These are phyloP conservation scores for Manacus vitellinus DNA, from an alignment of 2,113 vertebrate species.

Conservation along the genomic window DNA sequence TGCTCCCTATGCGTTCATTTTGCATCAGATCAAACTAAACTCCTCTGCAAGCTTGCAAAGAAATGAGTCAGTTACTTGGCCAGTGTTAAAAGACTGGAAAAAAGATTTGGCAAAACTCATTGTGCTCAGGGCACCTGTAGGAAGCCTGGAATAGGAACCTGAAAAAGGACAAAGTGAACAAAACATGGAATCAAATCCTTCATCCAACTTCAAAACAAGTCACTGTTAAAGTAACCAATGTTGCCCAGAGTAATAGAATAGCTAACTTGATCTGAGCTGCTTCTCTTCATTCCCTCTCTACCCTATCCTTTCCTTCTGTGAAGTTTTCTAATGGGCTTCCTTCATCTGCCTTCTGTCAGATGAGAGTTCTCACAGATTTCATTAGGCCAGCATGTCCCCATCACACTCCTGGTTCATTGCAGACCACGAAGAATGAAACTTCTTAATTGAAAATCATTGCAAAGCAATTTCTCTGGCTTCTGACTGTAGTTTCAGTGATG, in stretches of 20 bases:
- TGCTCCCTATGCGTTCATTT: background rate
- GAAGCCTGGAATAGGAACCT: background rate
- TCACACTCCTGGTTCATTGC: background rate
- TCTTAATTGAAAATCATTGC: background rate
- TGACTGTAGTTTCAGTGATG: background rate
- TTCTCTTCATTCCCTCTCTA: background rate
- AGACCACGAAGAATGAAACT: background rate
- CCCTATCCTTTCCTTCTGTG: background rate
- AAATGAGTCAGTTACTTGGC: constrained; percentile 15
- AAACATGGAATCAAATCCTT: background rate
- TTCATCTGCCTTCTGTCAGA: background rate
- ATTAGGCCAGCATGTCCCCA: background rate
- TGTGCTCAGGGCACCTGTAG: background rate
- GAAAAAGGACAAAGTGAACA: background rate
- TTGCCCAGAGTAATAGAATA: background rate
- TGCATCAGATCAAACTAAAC: background rate
- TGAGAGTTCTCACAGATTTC: background rate
- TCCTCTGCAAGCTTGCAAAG: background rate
- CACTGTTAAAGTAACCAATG: background rate
- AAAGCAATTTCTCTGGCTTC: background rate
- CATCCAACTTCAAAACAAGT: background rate
- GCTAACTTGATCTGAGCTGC: background rate
- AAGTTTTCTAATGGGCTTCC: background rate
- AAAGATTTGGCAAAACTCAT: background rate
- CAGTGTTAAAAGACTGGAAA: background rate